Conservation (phyloP, 2,113 vertebrate genomes). For the Onychorhynchus coronatus region DNA sequence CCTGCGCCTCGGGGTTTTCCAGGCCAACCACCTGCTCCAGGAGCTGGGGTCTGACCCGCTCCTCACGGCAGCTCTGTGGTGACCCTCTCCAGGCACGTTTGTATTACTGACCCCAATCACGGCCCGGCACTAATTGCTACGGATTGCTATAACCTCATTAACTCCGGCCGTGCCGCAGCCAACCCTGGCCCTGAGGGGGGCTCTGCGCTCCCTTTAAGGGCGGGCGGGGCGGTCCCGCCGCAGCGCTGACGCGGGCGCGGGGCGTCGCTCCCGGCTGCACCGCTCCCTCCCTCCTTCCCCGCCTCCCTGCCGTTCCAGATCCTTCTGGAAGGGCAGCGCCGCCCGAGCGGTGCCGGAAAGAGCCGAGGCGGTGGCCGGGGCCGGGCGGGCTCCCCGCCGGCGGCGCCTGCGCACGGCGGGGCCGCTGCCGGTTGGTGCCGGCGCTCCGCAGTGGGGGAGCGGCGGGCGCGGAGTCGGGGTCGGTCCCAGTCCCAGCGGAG, state of each 20-base stretch:
- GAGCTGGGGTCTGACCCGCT: background rate
- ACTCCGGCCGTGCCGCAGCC: accelerated
- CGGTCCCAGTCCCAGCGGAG: background rate
- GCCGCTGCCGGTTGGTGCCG: slow-evolving; percentile 67
- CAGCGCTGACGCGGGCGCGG: background rate
- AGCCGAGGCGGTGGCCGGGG: slow-evolving; percentile 25
- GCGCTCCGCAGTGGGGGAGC: slow-evolving; percentile 59
- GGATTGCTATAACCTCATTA: accelerated
- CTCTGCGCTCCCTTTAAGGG: background rate
- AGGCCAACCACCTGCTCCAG: background rate
- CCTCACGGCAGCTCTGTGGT: no score
- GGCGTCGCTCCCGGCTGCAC: background rate
- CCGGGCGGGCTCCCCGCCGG: background rate
- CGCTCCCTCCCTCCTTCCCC: background rate
- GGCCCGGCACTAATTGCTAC: accelerated
- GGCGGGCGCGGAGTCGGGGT: background rate
- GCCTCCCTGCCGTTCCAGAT: slow-evolving; percentile 64
- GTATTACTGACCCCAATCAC: accelerated
- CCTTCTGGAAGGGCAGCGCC: slow-evolving; percentile 67
- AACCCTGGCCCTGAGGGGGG: accelerated
- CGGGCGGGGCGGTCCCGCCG: background rate
- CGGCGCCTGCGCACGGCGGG: slow-evolving; percentile 64
- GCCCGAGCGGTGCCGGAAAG: slow-evolving; percentile 64
- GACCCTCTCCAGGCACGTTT: background rate
- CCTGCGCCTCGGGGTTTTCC: accelerated